These are phyloP conservation scores for Lepilemur septentrionalis DNA, from an alignment of 2,797 vertebrate species.

Conservation along the genomic window DNA sequence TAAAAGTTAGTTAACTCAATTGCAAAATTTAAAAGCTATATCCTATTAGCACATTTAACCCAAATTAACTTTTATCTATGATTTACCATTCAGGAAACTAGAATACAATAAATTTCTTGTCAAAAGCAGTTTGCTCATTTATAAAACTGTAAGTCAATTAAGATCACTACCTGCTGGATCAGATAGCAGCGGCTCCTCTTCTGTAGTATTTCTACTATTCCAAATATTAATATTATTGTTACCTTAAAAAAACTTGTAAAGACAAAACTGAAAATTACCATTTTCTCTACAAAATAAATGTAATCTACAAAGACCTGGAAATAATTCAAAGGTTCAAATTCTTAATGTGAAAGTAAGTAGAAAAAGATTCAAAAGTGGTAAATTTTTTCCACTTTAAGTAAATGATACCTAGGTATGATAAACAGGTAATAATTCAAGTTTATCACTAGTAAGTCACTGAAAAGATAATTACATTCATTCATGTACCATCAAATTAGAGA, in stretches of 20 bases:
- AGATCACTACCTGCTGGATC: constrained; percentile 35
- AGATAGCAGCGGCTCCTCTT: constrained; percentile 22
- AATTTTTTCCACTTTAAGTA: constrained; percentile 43
- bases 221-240: constrained; percentile 24
- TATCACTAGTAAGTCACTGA: constrained; percentile 7
- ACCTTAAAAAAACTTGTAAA: constrained; percentile 47
- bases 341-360: constrained; percentile 33
- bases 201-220: background rate
- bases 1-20: constrained; percentile 58
- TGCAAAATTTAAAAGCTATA: constrained; percentile 60
- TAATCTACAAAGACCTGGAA: background rate
- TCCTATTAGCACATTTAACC: constrained; percentile 46
- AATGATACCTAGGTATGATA: background rate
- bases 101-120: constrained; percentile 33
- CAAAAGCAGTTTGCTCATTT: constrained; percentile 57
- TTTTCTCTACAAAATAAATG: constrained; percentile 67
- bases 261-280: constrained; percentile 64
- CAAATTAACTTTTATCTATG: constrained; percentile 13
- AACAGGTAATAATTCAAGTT: background rate
- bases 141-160: constrained; percentile 28
- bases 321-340: constrained; percentile 8
- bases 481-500: background rate
- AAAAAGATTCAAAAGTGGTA: constrained; percentile 10
- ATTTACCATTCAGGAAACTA: constrained; percentile 45
- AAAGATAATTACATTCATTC: background rate